Conservation (phyloP, 2,797 vertebrate species). For the Falco columbarius region DNA sequence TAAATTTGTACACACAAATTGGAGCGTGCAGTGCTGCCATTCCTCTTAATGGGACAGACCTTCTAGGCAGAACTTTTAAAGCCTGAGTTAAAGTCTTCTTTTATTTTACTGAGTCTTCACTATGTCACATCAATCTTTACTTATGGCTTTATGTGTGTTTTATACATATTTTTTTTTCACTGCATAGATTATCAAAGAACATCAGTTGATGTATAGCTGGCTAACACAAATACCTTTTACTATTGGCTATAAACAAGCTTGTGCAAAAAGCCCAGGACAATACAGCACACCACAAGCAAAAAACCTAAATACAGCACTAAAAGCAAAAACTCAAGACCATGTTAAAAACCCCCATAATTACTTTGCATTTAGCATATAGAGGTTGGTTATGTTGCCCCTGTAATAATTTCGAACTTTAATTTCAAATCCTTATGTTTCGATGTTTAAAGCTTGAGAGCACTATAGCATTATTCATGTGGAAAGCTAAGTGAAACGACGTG, state of each 20-base stretch:
- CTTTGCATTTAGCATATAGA: not conserved
- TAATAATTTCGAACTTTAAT: not conserved
- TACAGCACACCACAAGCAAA: not conserved
- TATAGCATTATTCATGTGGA: not conserved
- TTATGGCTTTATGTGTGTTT: not conserved
- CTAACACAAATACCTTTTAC: not conserved
- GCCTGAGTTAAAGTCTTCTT: not conserved
- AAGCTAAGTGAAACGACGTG: not conserved
- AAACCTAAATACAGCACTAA: not conserved
- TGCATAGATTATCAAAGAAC: not conserved
- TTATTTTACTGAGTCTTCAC: not conserved
- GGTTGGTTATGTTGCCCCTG: not conserved
- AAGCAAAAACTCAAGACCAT: not conserved
- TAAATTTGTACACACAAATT: not conserved
- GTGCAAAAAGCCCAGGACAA: conserved; percentile 5
- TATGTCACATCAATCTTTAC: not conserved
- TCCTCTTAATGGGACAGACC: not conserved
- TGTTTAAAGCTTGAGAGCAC: not conserved
- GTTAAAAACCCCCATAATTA: not conserved
- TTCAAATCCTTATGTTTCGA: not conserved
- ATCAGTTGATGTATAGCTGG: not conserved
- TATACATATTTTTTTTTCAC: not conserved
- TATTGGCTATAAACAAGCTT: conserved; percentile 18
- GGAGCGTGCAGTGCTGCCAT: not conserved
- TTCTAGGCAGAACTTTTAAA: not conserved